Conservation (phyloP, 2,888 invertebrate genomes). For the Resseliella maxima region DNA sequence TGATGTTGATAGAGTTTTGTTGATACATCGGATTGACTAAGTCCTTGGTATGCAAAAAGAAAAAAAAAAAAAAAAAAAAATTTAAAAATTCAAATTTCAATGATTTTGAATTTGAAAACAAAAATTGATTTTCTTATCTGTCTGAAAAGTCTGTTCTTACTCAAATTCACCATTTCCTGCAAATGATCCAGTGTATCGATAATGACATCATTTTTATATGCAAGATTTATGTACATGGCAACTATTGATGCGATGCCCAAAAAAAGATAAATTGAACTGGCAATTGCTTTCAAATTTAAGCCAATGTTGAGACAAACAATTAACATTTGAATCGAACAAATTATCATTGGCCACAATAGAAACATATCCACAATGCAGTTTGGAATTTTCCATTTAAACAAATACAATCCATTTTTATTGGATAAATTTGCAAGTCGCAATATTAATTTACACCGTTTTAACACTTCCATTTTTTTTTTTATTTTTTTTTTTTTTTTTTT, state of each 20-base stretch:
- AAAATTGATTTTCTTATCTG: too few relatives aligned
- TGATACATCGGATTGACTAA: background rate
- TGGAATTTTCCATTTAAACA: background rate
- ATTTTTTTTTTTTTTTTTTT: too few relatives aligned
- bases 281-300: background rate
- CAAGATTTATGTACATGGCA: background rate
- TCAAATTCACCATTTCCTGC: background rate
- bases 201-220: background rate
- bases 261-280: background rate
- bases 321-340: conserved; percentile 14
- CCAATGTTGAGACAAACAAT: background rate
- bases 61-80: background rate
- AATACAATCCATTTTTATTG: background rate
- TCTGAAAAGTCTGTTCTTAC: background rate
- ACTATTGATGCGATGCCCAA: background rate
- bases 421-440: background rate
- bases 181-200: background rate
- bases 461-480: conserved; percentile 3
- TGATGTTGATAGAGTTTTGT: background rate
- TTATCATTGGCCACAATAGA: background rate
- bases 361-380: background rate
- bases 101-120: background rate
- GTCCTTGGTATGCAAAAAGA: background rate
- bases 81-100: background rate
- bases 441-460: background rate